Evolutionary conservation across 2,113 vertebrate genomes (phyloP), one percentile per base, ranked within the genome.

Genomic region (Marcusenius ussheri): DNA sequence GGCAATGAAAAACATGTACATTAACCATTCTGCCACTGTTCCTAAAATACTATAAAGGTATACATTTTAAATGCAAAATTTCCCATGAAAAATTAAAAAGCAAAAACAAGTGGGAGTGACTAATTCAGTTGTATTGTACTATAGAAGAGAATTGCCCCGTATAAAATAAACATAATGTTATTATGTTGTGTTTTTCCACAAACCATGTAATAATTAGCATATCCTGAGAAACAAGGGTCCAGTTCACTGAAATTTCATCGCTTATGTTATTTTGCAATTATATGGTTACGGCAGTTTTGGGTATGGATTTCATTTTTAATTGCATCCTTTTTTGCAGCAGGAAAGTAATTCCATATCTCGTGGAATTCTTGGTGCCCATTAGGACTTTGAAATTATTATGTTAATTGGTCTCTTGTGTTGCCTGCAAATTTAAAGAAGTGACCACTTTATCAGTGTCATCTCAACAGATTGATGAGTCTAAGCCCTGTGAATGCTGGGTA

Each of bases 221-320:
- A 51, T 91, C 89, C 17, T 92, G 53, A 89, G 58, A 93, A 91
- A 91, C 86, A 88, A 83, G 88, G 70, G 91, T 93, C 90, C 70
- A 91, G 88, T 91, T 92, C 56, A 87, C 70, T 92, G 83, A 51
- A 77, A 88, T 74, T 91, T 93, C 92, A 93, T 94, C 93, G 92
- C 93, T 89, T 42, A 35, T 84, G 88, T 91, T 90, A 91, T 92
- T 93, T 93, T 92, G 89, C 90, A 90, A 90, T 93, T 88, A 90
- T 91, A 90, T 35, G 66, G 89, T 92, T 89, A 92, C 77, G 90
- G 89, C 90, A 86, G 77, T 58, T 62, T 74, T 39, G 53, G 85
- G 92, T 93, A 80, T 77, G 93, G 94, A 95, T 94, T 31, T 91
- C 88, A 93, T 70, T 91, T 94, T 94, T 95, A 95, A 96, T 95